Percentiles rank a stretch among this genome's conserved stretches.
Conservation (phyloP, 2,797 vertebrate species). For the Betta splendens region DNA sequence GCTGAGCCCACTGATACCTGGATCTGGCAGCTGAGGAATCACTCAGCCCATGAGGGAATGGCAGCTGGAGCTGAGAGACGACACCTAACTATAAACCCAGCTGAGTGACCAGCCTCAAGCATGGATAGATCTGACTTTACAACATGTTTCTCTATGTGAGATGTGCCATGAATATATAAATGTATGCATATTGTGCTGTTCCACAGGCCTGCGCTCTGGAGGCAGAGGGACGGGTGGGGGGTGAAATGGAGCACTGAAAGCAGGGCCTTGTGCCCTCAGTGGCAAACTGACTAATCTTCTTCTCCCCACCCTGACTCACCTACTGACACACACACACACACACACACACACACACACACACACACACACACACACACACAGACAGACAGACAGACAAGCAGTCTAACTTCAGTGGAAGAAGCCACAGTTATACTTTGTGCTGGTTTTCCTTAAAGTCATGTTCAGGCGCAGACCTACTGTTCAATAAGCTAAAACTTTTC, state of each 20-base stretch:
- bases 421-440: conserved; percentile 51
- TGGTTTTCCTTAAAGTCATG: conserved; percentile 51
- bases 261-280: conserved; percentile 64
- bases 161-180: too few relatives aligned
- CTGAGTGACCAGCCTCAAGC: too few relatives aligned
- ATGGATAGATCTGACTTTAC: not conserved
- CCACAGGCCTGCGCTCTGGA: conserved; percentile 20
- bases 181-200: conserved; percentile 36
- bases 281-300: conserved; percentile 49
- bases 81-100: too few relatives aligned
- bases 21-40: not conserved
- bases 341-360: conserved; percentile 26
- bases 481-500: conserved; percentile 51
- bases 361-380: conserved; percentile 23
- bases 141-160: too few relatives aligned
- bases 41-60: not conserved
- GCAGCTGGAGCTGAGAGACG: not conserved
- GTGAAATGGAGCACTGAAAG: conserved; percentile 59
- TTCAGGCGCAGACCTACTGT: conserved; percentile 47
- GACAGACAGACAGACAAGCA: conserved; percentile 40
- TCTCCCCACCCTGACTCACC: conserved; percentile 48
- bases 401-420: conserved; percentile 59
- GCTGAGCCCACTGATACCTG: not conserved
- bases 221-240: conserved; percentile 29
- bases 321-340: conserved; percentile 27